These are phyloP conservation scores for Peromyscus nudipes DNA, from an alignment of 2,797 vertebrate genomes.

Conservation along the genomic window DNA sequence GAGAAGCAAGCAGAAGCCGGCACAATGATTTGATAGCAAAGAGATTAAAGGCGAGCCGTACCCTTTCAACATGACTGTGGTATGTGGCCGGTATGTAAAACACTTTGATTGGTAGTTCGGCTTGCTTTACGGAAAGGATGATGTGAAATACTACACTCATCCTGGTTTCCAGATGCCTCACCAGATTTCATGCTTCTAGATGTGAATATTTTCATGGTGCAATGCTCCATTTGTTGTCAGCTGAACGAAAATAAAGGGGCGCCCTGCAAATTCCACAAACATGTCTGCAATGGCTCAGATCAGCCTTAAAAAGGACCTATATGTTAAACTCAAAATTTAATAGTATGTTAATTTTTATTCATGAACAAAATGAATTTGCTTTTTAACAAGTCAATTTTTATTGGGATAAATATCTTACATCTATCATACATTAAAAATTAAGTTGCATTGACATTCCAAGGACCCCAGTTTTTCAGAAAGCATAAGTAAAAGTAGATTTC, in stretches of 20 bases:
- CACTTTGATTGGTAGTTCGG: not conserved
- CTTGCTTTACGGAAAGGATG: not conserved
- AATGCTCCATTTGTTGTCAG: not conserved
- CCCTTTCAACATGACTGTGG: not conserved
- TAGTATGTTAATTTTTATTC: not conserved
- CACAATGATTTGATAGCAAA: not conserved
- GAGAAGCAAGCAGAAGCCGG: not conserved
- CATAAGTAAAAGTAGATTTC: conserved; percentile 13
- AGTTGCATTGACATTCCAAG: not conserved
- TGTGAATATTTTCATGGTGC: not conserved
- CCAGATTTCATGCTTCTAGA: not conserved
- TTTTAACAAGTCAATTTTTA: not conserved
- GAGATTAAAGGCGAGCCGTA: not conserved
- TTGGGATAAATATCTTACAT: not conserved
- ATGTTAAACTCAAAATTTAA: not conserved
- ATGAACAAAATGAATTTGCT: not conserved
- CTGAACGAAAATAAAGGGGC: not conserved
- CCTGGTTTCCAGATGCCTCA: not conserved
- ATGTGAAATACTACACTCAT: not conserved
- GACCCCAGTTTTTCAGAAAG: conserved; percentile 14
- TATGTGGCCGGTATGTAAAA: not conserved
- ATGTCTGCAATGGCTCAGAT: not conserved
- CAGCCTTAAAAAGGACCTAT: not conserved
- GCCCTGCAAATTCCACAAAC: not conserved
- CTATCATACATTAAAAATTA: not conserved